Percentiles rank a stretch among this genome's conserved stretches.
Conservation (phyloP, 2,113 vertebrate species). For the Marmota monax region DNA sequence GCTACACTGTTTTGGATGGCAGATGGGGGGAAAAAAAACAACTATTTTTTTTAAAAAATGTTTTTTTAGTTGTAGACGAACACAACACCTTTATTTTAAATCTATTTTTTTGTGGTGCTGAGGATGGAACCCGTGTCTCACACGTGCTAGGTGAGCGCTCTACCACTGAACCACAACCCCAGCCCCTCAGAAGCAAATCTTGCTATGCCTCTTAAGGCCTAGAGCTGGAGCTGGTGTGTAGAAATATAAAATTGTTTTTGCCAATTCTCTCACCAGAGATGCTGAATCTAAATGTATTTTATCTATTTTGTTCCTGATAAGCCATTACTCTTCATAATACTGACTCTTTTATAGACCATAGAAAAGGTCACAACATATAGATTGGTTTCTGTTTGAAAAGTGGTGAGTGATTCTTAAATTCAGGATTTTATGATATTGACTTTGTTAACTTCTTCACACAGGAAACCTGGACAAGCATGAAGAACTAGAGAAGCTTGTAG, state of each 20-base stretch:
- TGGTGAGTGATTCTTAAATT: slow-evolving; percentile 45
- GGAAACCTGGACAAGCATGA: slow-evolving; percentile 97
- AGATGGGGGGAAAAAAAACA: not conserved
- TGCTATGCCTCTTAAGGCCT: not conserved
- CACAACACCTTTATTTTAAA: too few species aligned
- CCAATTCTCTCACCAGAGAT: not conserved
- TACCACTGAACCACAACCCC: too few species aligned
- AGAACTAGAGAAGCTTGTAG: slow-evolving; percentile 94
- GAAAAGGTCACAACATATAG: not conserved
- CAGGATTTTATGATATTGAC: slow-evolving; percentile 61
- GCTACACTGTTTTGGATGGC: not conserved
- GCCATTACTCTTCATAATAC: not conserved
- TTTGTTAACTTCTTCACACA: slow-evolving; percentile 82
- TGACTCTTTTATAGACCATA: slow-evolving; percentile 21
- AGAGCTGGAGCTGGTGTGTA: not conserved
- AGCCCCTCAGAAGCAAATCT: not conserved
- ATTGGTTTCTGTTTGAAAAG: slow-evolving; percentile 59
- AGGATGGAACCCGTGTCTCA: too few species aligned
- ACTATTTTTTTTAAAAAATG: too few species aligned
- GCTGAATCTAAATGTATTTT: not conserved
- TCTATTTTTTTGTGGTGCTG: too few species aligned
- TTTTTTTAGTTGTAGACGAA: too few species aligned
- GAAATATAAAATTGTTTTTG: not conserved
- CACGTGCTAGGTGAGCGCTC: too few species aligned
- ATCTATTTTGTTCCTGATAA: not conserved